Evolutionary conservation across 2,888 invertebrate species (phyloP).

Genomic region (Tenthredo scrophulariae): DNA sequence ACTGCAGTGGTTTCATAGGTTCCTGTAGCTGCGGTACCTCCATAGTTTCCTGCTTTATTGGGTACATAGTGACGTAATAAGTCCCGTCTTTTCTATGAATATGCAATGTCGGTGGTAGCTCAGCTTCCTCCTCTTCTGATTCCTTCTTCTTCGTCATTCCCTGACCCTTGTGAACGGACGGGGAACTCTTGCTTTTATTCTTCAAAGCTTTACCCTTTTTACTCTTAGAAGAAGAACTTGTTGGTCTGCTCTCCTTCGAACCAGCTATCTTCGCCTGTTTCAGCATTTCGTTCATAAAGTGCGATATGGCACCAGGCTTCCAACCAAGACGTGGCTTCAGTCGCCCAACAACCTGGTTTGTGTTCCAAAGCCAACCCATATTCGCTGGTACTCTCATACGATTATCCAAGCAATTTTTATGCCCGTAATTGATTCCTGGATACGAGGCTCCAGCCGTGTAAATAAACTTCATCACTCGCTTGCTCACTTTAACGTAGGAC

Average conservation of each 20-base stretch:
- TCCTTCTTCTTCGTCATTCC: conserved; percentile 55
- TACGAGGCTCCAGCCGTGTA: conserved; percentile 70
- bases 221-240: conserved; percentile 59
- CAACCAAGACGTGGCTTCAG: conserved; percentile 71
- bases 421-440: conserved; percentile 68
- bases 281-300: conserved; percentile 63
- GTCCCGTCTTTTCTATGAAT: conserved; percentile 74
- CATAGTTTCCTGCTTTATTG: conserved; percentile 70
- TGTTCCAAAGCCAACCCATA: conserved; percentile 76
- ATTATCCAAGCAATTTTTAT: conserved; percentile 68
- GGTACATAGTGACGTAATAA: conserved; percentile 77
- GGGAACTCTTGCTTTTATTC: conserved; percentile 58
- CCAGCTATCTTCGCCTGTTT: conserved; percentile 62
- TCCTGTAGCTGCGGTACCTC: conserved; percentile 66
- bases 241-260: conserved; percentile 54
- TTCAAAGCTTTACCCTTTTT: conserved; percentile 57
- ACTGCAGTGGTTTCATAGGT: conserved; percentile 74
- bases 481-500: conserved; percentile 57
- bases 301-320: conserved; percentile 73
- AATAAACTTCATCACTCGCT: conserved; percentile 64
- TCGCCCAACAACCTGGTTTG: conserved; percentile 63
- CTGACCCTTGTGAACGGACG: conserved; percentile 59
- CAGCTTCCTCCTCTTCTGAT: conserved; percentile 62
- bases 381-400: conserved; percentile 71
- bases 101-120: conserved; percentile 73